Base-by-base conservation (phyloP, 2,888 invertebrate genomes). In the Epiperipatus broadwayi region DNA sequence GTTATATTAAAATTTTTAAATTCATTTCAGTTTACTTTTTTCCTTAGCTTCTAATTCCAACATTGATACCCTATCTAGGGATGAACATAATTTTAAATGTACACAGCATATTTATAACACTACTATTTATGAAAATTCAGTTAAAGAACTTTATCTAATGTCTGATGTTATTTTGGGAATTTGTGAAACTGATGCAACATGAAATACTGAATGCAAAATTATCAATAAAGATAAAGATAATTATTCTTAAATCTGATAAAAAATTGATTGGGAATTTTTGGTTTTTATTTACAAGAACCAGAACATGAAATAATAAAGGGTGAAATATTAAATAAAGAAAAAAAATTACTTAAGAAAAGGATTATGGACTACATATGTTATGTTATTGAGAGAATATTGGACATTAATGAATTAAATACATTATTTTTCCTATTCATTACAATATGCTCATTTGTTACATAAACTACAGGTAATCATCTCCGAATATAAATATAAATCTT, bases 251-350 rank as follows among this genome's bases (percentile, higher is more conserved):
- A 58, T 83, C 83, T 5, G 89, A 91, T 57, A 78, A 81, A 50
- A 70, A 76, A 43, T 43, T 48, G 43, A 77, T 93, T 38, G 93
- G 93, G 27, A 85, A 93, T 63, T 89, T 91, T 65, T 84, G 83
- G 58, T 95, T 95, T 61, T 68, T 93, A 39, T 68, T 78, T 39
- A 72, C 95, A 43, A 70, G 91, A 52, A 87, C 84, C 46, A 72
- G 83, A 55, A 80, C 87, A 42, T 80, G 79, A 30, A 73, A 74
- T 55, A 73, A 77, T 46, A 78, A 81, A 51, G 83, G 87, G 47
- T 65, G 95, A 43, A 95, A 95, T 63, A 72, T 95, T 44, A 95
- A 95, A 60, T 72, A 87, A 39, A 75, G 75, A 48, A 83, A 84
- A 20, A 43, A 42, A 68, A 22, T 8, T 41, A 22, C 14, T 44